Conservation (phyloP, 2,113 vertebrate species). For the Hucho hucho region DNA sequence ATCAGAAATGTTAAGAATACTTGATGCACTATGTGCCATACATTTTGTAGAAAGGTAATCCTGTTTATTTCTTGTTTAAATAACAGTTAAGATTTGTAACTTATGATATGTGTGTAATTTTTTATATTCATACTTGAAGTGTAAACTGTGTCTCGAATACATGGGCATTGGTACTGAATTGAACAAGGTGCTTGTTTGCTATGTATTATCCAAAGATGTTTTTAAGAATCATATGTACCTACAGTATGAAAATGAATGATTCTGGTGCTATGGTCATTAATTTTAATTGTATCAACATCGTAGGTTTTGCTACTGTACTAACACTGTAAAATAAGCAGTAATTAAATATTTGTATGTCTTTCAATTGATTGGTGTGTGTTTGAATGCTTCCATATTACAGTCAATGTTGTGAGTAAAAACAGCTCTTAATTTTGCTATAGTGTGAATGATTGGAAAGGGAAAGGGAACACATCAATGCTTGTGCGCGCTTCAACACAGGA, state of each 20-base stretch:
- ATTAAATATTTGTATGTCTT: slow-evolving; percentile 55
- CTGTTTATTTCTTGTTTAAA: slow-evolving; percentile 50
- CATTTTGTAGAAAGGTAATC: slow-evolving; percentile 69
- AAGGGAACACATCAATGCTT: not conserved
- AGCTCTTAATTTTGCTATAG: not conserved
- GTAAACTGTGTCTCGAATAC: slow-evolving; percentile 64
- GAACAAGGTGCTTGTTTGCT: slow-evolving; percentile 59
- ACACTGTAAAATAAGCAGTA: slow-evolving; percentile 63
- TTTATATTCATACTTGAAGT: slow-evolving; percentile 79
- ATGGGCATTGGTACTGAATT: slow-evolving; percentile 61
- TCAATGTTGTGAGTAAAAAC: not conserved
- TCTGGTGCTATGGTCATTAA: slow-evolving; percentile 72
- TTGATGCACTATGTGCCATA: slow-evolving; percentile 90
- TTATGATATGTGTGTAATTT: slow-evolving; percentile 68
- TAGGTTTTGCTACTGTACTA: slow-evolving; percentile 68
- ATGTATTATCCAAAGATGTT: slow-evolving; percentile 77
- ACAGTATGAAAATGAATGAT: slow-evolving; percentile 56
- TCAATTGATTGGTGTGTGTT: slow-evolving; percentile 24
- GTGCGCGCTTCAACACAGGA: not conserved
- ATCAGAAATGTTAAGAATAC: slow-evolving; percentile 84
- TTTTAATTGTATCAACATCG: slow-evolving; percentile 48
- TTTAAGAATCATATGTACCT: slow-evolving; percentile 62
- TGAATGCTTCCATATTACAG: not conserved
- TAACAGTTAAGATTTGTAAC: slow-evolving; percentile 69
- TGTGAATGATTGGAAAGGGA: not conserved